Conservation (phyloP, 2,888 invertebrate species). For the Arge pagana region DNA sequence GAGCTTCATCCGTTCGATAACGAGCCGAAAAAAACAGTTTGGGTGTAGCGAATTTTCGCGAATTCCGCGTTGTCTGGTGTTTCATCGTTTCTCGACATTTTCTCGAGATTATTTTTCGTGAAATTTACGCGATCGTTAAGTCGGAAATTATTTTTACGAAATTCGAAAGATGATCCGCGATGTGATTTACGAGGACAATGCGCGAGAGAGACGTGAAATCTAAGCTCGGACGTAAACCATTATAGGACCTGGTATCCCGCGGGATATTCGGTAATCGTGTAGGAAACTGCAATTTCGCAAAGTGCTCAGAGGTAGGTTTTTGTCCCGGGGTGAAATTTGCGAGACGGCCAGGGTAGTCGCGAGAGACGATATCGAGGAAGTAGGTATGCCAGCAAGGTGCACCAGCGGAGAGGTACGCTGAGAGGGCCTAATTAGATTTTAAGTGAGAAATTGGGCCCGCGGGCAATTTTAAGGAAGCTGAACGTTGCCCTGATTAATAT, state of each 20-base stretch:
- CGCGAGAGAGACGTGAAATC: too few relatives aligned
- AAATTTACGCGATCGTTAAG: too few relatives aligned
- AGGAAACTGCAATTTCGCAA: conserved; percentile 55
- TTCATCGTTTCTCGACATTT: too few relatives aligned
- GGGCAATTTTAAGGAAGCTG: conserved; percentile 58
- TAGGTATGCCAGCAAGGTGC: conserved; percentile 21
- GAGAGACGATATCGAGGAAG: conserved; percentile 32
- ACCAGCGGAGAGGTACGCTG: conserved; percentile 25
- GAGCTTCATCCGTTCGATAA: too few relatives aligned
- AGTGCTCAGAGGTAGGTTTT: conserved; percentile 47
- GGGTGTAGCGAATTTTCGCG: too few relatives aligned
- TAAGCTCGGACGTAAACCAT: neutral
- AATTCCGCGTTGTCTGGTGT: too few relatives aligned
- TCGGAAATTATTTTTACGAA: too few relatives aligned
- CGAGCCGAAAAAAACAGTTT: too few relatives aligned
- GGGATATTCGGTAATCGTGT: conserved; percentile 30
- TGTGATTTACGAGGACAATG: too few relatives aligned
- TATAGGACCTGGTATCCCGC: conserved; percentile 13
- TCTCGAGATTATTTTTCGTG: too few relatives aligned
- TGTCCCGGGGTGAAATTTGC: conserved; percentile 49
- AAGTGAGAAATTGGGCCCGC: conserved; percentile 58
- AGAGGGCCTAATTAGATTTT: conserved; percentile 56
- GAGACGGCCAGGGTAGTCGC: conserved; percentile 27
- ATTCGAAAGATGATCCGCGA: too few relatives aligned
- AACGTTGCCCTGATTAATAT: conserved; percentile 57